A percentile compares a stretch with the other conserved stretches of the same genome.
Conservation (phyloP, 2,797 vertebrate species). For the Catostomus latipinnis region DNA sequence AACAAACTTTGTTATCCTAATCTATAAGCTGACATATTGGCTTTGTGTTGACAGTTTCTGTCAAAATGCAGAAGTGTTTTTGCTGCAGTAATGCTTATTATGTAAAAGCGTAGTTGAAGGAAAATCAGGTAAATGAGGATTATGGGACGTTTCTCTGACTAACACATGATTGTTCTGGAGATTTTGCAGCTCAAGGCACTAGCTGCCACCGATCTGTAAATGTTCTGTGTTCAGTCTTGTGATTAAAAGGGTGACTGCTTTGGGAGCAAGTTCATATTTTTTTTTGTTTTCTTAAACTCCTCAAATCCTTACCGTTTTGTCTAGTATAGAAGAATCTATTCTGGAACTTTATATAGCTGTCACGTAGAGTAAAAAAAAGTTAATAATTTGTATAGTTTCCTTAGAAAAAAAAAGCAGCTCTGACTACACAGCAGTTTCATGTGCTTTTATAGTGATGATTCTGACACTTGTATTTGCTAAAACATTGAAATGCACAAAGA, state of each 20-base stretch:
- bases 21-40: background rate
- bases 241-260: background rate
- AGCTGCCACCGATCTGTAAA: background rate
- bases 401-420: constrained; percentile 2
- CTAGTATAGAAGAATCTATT: no score
- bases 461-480: no score
- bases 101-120: background rate
- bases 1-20: background rate
- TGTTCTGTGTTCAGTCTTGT: background rate
- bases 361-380: no score
- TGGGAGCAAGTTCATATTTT: background rate
- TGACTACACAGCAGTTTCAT: background rate
- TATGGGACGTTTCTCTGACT: constrained; percentile 12
- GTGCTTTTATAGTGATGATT: no score
- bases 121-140: constrained; percentile 38
- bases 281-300: background rate
- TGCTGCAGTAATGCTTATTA: background rate
- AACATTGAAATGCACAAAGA: no score
- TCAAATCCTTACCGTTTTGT: no score
- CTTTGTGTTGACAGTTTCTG: no score
- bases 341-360: no score
- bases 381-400: background rate
- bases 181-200: background rate
- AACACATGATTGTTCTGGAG: constrained; percentile 24
- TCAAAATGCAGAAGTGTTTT: background rate